These are phyloP conservation scores for Scaptomyza reducta DNA, from an alignment of 2,888 invertebrate genomes.

Conservation along the genomic window DNA sequence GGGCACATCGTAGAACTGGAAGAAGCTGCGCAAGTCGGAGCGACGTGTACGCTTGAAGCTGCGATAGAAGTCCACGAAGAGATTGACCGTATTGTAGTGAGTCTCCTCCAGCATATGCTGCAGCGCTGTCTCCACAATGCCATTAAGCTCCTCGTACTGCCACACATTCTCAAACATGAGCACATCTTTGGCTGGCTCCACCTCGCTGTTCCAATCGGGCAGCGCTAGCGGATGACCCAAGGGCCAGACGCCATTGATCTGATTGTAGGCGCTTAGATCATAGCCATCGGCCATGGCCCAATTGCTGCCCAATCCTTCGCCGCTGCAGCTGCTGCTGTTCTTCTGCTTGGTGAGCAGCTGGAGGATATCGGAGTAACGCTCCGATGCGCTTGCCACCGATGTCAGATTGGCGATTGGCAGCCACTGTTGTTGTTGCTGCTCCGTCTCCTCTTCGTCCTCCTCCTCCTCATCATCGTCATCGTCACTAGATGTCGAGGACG, in stretches of 20 bases:
- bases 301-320: slow-evolving; percentile 8
- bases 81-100: slow-evolving; percentile 95
- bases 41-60: slow-evolving; percentile 87
- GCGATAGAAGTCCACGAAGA: slow-evolving; percentile 90
- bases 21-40: slow-evolving; percentile 89
- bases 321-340: slow-evolving; percentile 17
- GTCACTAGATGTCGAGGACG: slow-evolving; percentile 67
- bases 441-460: slow-evolving; percentile 49
- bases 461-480: slow-evolving; percentile 75
- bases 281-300: slow-evolving; percentile 83
- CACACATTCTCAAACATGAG: slow-evolving; percentile 84
- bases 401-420: slow-evolving; percentile 75
- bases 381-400: slow-evolving; percentile 78
- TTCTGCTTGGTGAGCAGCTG: slow-evolving; percentile 56
- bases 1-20: slow-evolving; percentile 90
- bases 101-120: slow-evolving; percentile 92
- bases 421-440: slow-evolving; percentile 34
- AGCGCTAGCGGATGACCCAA: slow-evolving; percentile 89
- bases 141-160: slow-evolving; percentile 92
- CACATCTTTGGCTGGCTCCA: slow-evolving; percentile 83
- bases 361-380: slow-evolving; percentile 81
- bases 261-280: slow-evolving; percentile 84
- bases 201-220: slow-evolving; percentile 88
- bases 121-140: slow-evolving; percentile 91
- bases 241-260: slow-evolving; percentile 87